Percentiles rank a stretch among this genome's conserved stretches.
These are phyloP conservation scores for Myiopsitta monachus DNA, from an alignment of 2,113 vertebrate genomes.

Conservation along the genomic window DNA sequence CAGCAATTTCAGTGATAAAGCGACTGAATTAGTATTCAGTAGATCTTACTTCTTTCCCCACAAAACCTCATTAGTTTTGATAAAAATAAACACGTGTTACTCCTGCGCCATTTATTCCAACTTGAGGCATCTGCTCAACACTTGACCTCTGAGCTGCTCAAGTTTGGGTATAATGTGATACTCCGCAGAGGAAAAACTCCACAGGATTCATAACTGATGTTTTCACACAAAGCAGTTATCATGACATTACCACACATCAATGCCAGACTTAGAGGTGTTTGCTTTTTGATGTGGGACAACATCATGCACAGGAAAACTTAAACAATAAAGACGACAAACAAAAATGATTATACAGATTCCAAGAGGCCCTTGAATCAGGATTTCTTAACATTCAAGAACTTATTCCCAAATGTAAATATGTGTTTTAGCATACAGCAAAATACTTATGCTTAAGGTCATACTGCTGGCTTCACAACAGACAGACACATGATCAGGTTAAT, in stretches of 20 bases:
- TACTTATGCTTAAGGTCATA: not conserved
- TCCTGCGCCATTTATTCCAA: not conserved
- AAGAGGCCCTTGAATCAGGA: not conserved
- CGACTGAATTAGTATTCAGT: not conserved
- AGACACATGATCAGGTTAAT: not conserved
- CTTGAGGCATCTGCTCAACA: not conserved
- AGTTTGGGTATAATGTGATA: not conserved
- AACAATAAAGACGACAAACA: not conserved
- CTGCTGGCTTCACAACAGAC: not conserved
- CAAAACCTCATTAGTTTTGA: not conserved
- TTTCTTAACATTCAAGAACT: not conserved
- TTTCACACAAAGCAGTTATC: not conserved
- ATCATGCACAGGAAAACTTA: not conserved
- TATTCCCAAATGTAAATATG: not conserved
- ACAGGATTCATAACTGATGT: not conserved
- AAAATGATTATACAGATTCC: not conserved
- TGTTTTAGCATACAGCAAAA: not conserved
- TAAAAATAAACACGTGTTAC: not conserved
- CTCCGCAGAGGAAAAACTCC: not conserved
- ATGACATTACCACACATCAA: not conserved
- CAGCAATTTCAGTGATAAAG: not conserved
- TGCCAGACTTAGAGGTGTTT: not conserved
- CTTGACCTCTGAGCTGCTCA: not conserved
- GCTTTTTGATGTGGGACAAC: not conserved
- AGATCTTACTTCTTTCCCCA: not conserved